Conservation (phyloP, 2,113 vertebrate genomes). For the Phyllostomus discolor region DNA sequence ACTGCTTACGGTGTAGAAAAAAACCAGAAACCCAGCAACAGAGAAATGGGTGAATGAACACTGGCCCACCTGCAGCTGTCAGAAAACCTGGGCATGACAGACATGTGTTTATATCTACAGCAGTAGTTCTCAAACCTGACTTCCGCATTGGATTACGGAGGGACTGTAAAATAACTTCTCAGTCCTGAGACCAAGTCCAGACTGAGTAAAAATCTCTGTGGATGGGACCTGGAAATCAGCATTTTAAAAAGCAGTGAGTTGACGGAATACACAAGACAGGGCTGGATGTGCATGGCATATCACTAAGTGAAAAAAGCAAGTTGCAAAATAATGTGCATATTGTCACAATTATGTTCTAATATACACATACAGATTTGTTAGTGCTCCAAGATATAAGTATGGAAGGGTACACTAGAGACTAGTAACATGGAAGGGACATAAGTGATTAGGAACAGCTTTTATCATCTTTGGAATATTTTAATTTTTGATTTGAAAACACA, state of each 20-base stretch:
- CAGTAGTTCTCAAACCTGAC: not conserved
- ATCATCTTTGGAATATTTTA: not conserved
- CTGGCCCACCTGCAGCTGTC: not conserved
- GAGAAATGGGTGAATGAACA: not conserved
- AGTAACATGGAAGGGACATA: not conserved
- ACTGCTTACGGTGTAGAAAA: not conserved
- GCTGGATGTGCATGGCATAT: not conserved
- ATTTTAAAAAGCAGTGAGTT: not conserved
- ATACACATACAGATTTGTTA: not conserved
- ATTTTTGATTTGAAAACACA: not conserved
- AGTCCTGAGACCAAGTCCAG: not conserved
- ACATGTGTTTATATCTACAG: not conserved
- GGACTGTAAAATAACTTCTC: not conserved
- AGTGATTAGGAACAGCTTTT: not conserved
- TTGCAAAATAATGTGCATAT: not conserved
- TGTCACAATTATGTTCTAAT: not conserved
- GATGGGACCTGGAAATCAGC: not conserved
- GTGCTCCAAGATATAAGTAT: not conserved
- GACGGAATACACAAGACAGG: not conserved
- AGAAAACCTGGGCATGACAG: not conserved
- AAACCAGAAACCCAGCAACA: not conserved
- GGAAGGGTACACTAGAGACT: not conserved
- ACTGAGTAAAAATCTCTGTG: not conserved
- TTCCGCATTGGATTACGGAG: not conserved
- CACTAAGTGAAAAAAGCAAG: not conserved